phyloP scores from a whole-genome alignment of 2,888 invertebrate species.

The Drosophila greeni region DNA sequence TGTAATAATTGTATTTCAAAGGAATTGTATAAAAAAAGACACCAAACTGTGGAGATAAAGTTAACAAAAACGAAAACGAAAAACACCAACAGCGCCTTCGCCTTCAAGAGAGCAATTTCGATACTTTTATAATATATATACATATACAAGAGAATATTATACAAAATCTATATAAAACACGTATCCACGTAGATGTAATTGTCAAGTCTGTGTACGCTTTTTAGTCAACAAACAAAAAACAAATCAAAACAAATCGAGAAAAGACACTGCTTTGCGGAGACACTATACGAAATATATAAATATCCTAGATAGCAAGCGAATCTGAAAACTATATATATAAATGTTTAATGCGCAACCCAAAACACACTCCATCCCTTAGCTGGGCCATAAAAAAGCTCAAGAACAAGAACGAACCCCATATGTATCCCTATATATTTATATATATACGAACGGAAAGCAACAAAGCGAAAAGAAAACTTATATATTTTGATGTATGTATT shows the following conservation, averaged over 20 bases:
- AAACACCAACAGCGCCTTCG: conserved; percentile 67
- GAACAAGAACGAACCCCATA: conserved; percentile 6
- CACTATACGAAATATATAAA: conserved; percentile 18
- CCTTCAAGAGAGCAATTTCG: conserved; percentile 55
- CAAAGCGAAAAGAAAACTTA: conserved; percentile 40
- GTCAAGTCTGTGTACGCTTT: conserved; percentile 38
- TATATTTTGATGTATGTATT: conserved; percentile 65
- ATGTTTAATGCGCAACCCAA: conserved; percentile 4
- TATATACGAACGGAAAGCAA: conserved; percentile 9
- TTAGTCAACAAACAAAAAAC: conserved; percentile 43
- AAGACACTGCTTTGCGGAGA: conserved; percentile 19
- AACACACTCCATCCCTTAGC: neutral
- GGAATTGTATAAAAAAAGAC: conserved; percentile 1
- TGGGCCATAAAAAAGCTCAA: neutral
- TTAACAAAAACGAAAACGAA: conserved; percentile 29
- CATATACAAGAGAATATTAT: conserved; percentile 35
- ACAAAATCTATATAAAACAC: conserved; percentile 42
- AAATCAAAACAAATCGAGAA: conserved; percentile 36
- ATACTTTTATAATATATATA: conserved; percentile 30
- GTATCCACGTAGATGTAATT: conserved; percentile 29
- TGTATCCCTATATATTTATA: neutral
- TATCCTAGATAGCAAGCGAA: conserved; percentile 19
- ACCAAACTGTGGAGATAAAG: conserved; percentile 3
- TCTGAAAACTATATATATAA: conserved; percentile 8
- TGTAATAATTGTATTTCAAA: neutral